phyloP scores from a whole-genome alignment of 2,113 vertebrate genomes.

The Etheostoma cragini region DNA sequence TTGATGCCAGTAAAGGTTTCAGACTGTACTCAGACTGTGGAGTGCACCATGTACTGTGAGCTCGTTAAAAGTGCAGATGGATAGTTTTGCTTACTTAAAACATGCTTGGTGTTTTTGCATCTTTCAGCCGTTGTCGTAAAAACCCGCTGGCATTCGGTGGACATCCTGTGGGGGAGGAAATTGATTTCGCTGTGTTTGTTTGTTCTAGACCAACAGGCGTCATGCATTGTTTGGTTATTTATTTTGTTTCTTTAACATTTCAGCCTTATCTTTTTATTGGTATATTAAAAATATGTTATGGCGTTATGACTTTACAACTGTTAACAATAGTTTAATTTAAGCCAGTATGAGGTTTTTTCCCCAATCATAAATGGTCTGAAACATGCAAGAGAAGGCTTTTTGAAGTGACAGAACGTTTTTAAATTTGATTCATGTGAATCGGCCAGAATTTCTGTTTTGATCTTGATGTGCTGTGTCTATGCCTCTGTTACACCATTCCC shows the following conservation, averaged over 20 bases:
- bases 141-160: slow-evolving; percentile 50
- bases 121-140: slow-evolving; percentile 57
- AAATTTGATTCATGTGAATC: slow-evolving; percentile 47
- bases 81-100: slow-evolving; percentile 46
- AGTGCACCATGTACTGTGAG: slow-evolving; percentile 25
- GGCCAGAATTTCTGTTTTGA: slow-evolving; percentile 63
- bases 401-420: slow-evolving; percentile 22
- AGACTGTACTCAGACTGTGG: slow-evolving; percentile 10
- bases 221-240: slow-evolving; percentile 18
- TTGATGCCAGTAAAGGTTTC: slow-evolving; percentile 37
- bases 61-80: slow-evolving; percentile 43
- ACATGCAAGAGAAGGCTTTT: slow-evolving; percentile 19
- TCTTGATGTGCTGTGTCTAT: slow-evolving; percentile 37
- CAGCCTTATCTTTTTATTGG: slow-evolving; percentile 48
- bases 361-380: slow-evolving; percentile 28
- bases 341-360: slow-evolving; percentile 14
- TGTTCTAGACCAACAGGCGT: slow-evolving; percentile 46
- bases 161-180: slow-evolving; percentile 71
- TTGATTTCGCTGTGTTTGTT: slow-evolving; percentile 65
- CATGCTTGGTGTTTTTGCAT: slow-evolving; percentile 61
- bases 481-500: slow-evolving; percentile 26
- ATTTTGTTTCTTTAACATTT: slow-evolving; percentile 39
- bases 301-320: slow-evolving; percentile 38
- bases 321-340: slow-evolving; percentile 40
- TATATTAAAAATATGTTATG: slow-evolving; percentile 49